Conservation (phyloP, 2,113 vertebrate species). For the Cichladusa arquata region DNA sequence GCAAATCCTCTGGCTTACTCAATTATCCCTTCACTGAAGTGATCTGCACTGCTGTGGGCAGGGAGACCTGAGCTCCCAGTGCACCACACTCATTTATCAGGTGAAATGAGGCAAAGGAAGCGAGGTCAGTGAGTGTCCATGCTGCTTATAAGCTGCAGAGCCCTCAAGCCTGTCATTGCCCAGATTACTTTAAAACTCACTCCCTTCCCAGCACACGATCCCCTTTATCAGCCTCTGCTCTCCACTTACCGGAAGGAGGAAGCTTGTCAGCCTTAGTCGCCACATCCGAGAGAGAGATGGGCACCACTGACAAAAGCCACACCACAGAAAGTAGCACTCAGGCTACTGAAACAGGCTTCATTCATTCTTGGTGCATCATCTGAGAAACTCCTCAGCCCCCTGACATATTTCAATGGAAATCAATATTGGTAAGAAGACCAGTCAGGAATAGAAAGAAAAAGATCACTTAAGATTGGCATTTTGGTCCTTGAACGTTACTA, state of each 20-base stretch:
- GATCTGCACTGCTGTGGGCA: not conserved
- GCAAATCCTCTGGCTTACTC: slow-evolving; percentile 48
- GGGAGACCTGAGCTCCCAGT: slow-evolving; percentile 35
- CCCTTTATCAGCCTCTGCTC: not conserved
- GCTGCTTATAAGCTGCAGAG: slow-evolving; percentile 47
- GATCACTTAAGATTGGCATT: not conserved
- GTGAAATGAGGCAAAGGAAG: slow-evolving; percentile 70
- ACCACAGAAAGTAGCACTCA: not conserved
- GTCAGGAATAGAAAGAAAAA: not conserved
- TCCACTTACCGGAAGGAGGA: not conserved
- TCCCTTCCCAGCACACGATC: not conserved
- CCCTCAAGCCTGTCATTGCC: slow-evolving; percentile 38
- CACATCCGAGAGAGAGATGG: not conserved
- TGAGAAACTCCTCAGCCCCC: not conserved
- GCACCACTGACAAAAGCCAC: not conserved
- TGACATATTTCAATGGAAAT: not conserved
- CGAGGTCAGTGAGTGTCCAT: slow-evolving; percentile 41
- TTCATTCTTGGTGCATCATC: not conserved
- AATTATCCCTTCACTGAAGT: slow-evolving; percentile 46
- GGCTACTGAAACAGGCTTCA: not conserved
- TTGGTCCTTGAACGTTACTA: not conserved
- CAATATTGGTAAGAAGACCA: not conserved
- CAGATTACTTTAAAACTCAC: slow-evolving; percentile 28
- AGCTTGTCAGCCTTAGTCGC: not conserved
- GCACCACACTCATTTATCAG: slow-evolving; percentile 65